These are phyloP conservation scores for Periphyllus acericola DNA, from an alignment of 2,888 invertebrate species.

Conservation along the genomic window DNA sequence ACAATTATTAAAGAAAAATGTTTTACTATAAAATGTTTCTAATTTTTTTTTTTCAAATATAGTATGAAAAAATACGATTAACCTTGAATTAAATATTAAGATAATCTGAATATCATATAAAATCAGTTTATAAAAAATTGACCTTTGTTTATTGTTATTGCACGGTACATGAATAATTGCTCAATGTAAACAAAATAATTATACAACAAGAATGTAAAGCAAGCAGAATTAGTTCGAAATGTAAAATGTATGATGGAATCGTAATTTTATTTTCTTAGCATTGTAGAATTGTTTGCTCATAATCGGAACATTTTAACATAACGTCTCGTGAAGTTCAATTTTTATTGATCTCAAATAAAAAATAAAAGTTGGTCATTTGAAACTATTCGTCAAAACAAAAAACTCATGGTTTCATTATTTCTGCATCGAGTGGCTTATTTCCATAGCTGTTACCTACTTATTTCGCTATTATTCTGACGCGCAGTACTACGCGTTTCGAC, in stretches of 20 bases:
- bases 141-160: too few species aligned
- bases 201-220: too few species aligned
- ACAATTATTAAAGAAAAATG: background rate
- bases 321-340: background rate
- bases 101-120: background rate
- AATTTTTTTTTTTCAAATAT: too few species aligned
- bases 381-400: background rate
- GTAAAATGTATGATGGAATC: too few species aligned
- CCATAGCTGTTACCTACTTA: background rate
- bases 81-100: background rate
- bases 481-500: background rate
- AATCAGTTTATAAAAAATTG: background rate
- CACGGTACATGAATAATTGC: too few species aligned
- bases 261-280: too few species aligned
- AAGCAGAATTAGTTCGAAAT: too few species aligned
- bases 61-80: background rate
- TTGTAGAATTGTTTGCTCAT: background rate
- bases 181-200: too few species aligned
- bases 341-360: background rate
- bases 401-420: background rate
- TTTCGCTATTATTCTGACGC: background rate
- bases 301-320: background rate
- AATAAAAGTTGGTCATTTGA: background rate
- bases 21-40: background rate
- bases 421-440: background rate